Base-by-base conservation (phyloP, 2,888 invertebrate genomes). In the Macaria notata region DNA sequence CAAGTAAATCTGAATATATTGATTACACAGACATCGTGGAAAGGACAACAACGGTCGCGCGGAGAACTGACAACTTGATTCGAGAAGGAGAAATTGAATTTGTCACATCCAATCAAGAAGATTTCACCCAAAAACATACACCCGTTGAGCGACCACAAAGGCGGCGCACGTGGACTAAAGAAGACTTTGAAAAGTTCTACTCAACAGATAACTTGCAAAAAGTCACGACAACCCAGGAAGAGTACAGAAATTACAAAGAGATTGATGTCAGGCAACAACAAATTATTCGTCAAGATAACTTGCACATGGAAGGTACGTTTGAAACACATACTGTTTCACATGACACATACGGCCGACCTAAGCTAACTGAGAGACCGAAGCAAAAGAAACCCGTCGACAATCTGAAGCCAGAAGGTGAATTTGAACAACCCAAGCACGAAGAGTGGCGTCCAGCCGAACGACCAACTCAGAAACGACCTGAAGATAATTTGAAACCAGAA, bases 101-200 rank as follows among this genome's bases (percentile, higher is more conserved):
- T 72, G 89, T 94, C 47, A 94, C 94, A 9, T 94, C 94, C 0
- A 92, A 93, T 59, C 93, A 93, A 69, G 86, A 92, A 55, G 94
- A 95, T 62, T 95, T 91, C 64, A 92, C 93, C 0, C 92, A 94
- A 71, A 94, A 94, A 74, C 81, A 81, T 19, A 82, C 91, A 6
- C 86, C 90, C 9, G 79, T 93, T n/a, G 93, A 93, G 70, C 92
- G 93, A 56, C 93, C 93, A 19, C 89, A 88, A 62, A 91, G 94
- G 56, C 91, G 94, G 66, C 90, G 94, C 49, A 94, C 95, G 0
- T 95, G 94, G 93, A 94, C 94, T 0, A 95, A 95, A 73, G 95
- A 95, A 79, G 95, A 95, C 70, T 93, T 94, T 29, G 94, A 95
- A 64, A 95, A 94, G 74, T 94, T 95, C 65, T 94, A 94, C 71